Conservation (phyloP, 2,113 vertebrate species). For the Caretta caretta region DNA sequence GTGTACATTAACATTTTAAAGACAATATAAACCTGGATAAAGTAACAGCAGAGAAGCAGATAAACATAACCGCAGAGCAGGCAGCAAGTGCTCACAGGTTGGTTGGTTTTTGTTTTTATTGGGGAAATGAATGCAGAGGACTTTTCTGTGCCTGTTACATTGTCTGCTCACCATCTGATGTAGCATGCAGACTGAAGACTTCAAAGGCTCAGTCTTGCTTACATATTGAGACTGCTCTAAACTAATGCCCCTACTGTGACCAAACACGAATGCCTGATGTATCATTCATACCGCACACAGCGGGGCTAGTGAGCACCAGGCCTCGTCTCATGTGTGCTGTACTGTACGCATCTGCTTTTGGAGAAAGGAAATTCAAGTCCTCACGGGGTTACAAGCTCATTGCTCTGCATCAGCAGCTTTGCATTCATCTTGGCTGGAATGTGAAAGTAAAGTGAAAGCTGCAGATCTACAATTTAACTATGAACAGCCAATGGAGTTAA, state of each 20-base stretch:
- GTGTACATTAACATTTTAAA: slow-evolving; percentile 54
- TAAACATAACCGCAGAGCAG: slow-evolving; percentile 61
- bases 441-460: slow-evolving; percentile 4
- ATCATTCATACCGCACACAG: slow-evolving; percentile 57
- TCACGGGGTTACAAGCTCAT: not conserved
- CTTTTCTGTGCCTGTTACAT: slow-evolving; percentile 54
- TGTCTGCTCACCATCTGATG: slow-evolving; percentile 66
- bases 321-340: accelerated
- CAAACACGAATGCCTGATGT: slow-evolving; percentile 65
- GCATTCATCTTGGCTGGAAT: not conserved
- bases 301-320: not conserved
- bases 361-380: not conserved
- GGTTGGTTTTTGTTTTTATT: slow-evolving; percentile 39
- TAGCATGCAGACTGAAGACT: slow-evolving; percentile 46
- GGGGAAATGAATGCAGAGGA: slow-evolving; percentile 57
- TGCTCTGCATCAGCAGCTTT: not conserved
- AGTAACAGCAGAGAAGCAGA: slow-evolving; percentile 57
- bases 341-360: accelerated
- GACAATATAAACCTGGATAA: slow-evolving; percentile 43
- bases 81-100: slow-evolving; percentile 29
- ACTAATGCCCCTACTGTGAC: slow-evolving; percentile 46
- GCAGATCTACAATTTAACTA: slow-evolving; percentile 35
- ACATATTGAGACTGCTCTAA: slow-evolving; percentile 52
- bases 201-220: slow-evolving; percentile 50
- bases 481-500: not conserved